Percentiles rank a stretch among this genome's conserved stretches.
Conservation (phyloP, 2,797 vertebrate species). For the Platyrinchus mystaceus region DNA sequence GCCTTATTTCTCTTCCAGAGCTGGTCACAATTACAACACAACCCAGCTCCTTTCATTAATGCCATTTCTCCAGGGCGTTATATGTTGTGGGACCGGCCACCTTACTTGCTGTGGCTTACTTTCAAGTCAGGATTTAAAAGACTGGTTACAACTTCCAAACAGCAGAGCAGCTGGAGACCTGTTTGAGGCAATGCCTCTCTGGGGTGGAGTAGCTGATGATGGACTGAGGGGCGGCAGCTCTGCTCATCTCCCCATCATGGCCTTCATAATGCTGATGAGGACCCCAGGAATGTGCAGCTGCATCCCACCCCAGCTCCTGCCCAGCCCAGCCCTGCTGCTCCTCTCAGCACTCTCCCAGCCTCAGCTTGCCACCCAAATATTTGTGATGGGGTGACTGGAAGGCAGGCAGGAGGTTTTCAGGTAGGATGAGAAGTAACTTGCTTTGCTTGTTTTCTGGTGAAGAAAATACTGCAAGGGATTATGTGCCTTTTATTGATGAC, state of each 20-base stretch:
- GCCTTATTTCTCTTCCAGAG: rapidly evolving
- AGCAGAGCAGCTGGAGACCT: background rate
- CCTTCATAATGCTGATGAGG: background rate
- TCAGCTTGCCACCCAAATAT: background rate
- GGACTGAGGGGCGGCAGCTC: background rate
- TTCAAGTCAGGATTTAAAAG: background rate
- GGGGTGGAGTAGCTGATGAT: rapidly evolving
- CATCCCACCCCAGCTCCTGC: rapidly evolving
- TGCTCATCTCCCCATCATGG: rapidly evolving
- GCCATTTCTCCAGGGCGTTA: rapidly evolving
- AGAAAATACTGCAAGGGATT: background rate
- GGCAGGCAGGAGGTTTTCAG: background rate
- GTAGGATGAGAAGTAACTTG: background rate
- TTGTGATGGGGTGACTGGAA: background rate
- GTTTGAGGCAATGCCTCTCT: rapidly evolving
- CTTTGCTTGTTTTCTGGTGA: background rate
- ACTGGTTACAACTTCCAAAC: background rate
- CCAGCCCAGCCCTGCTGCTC: background rate
- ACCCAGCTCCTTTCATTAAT: background rate
- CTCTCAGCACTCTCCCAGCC: background rate
- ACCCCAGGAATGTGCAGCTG: background rate
- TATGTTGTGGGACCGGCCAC: rapidly evolving
- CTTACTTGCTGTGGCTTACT: rapidly evolving
- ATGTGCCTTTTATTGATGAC: background rate
- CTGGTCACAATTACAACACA: rapidly evolving